Base-by-base conservation (phyloP, 2,113 vertebrate genomes). In the Sapajus apella region DNA sequence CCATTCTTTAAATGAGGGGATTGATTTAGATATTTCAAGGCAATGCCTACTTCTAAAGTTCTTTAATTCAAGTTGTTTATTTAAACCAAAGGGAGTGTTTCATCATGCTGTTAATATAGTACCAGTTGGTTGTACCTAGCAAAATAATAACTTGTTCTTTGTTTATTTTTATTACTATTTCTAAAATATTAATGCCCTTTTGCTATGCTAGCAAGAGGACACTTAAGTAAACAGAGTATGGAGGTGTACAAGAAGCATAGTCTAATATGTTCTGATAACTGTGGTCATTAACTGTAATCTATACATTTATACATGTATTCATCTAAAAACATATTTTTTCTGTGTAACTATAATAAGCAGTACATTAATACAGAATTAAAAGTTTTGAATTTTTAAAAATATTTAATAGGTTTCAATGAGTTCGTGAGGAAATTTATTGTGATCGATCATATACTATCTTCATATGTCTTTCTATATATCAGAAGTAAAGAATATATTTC, bases 61-160 rank as follows among this genome's bases (percentile, higher is more conserved):
- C 58, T 37, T 27, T 61, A 18, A 58, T 88, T 96, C 61, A 40
- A 47, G 25, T 64, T 55, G n/a, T 92, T 92, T 85, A 52, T 91
- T 96, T 88, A 83, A 95, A 68, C 55, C 68, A 89, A 61, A 77
- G 37, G 47, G 68, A 87, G 0, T 52, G 27, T 90, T 93, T 93
- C 35, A 17, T 79, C 72, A 52, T 52, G 25, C 64, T 70, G 25
- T 66, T 81, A 52, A 86, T 40, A 50, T 16, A 81, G 5, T 61
- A 58, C 16, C 61, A 30, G 47, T 56, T 14, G 21, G 3, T 70
- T 87, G 11, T 45, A 70, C 37, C 21, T 86, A 55, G 66, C 61
- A 75, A 87, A 79, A 87, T 37, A 92, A 50, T 40, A 70, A 37
- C 23, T 56, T 14, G 3, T 47, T 64, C 61, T 61, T 32, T 77